Evolutionary conservation across 1,140 invertebrate genomes (phyloP).

Genomic region (Zaprionus kolodkinae): DNA sequence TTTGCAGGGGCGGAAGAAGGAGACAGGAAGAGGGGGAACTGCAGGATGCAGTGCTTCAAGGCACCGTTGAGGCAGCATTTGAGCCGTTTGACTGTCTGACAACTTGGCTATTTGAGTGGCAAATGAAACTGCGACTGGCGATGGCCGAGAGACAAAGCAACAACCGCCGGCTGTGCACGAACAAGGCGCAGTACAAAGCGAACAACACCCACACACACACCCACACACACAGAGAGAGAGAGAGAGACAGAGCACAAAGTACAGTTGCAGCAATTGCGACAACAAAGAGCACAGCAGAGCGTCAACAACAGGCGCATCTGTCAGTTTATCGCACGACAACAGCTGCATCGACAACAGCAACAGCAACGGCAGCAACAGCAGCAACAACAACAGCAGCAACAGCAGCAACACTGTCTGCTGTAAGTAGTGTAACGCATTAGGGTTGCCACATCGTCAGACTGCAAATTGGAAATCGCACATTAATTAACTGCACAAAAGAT

Average conservation of each 20-base stretch:
- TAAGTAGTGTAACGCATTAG: neutral
- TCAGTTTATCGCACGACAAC: slow-evolving; percentile 1
- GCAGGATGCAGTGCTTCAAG: neutral
- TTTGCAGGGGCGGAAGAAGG: neutral
- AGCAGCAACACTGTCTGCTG: neutral
- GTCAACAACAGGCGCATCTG: neutral
- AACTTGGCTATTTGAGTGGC: slow-evolving; percentile 1
- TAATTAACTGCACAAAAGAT: neutral
- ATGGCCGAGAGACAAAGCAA: neutral
- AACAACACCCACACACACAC: too few species aligned
- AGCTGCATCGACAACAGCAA: neutral
- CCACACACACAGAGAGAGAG: neutral
- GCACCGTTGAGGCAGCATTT: neutral
- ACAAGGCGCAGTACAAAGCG: too few species aligned
- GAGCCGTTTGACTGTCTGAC: slow-evolving; percentile 5
- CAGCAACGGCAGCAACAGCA: neutral
- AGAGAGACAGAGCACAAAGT: neutral
- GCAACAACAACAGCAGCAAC: neutral
- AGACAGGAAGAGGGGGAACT: neutral
- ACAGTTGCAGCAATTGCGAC: neutral
- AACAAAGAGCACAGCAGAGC: neutral
- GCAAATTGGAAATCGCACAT: slow-evolving; percentile 5
- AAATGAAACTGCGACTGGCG: slow-evolving; percentile 1
- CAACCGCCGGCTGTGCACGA: slow-evolving; percentile 5
- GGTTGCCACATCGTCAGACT: neutral